Percentiles rank a stretch among this genome's conserved stretches.
phyloP scores from a whole-genome alignment of 2,888 invertebrate species.

The Leptopilina myrica region DNA sequence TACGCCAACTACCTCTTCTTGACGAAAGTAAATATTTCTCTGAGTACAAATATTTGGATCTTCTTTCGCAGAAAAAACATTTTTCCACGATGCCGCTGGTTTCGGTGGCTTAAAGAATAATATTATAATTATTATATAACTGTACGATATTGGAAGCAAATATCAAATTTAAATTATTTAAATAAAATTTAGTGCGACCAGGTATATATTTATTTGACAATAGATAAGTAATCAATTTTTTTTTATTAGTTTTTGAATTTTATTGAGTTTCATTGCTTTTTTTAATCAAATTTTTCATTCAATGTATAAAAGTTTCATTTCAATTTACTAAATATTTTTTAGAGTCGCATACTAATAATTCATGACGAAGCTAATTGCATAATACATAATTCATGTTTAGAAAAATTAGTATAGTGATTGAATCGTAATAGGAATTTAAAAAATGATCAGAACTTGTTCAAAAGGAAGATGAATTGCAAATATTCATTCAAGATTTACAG shows the following conservation, averaged over 20 bases:
- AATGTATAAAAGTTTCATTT: not conserved
- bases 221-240: too few species aligned
- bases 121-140: not conserved
- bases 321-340: not conserved
- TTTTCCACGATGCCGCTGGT: slow-evolving; percentile 81
- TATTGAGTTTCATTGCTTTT: too few species aligned
- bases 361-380: not conserved
- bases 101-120: slow-evolving; percentile 80
- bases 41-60: slow-evolving; percentile 87
- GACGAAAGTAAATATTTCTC: slow-evolving; percentile 83
- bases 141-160: too few species aligned
- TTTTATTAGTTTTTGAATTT: too few species aligned
- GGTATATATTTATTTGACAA: too few species aligned
- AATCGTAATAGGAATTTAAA: not conserved
- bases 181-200: too few species aligned
- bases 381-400: not conserved
- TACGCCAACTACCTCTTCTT: slow-evolving; percentile 82
- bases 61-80: slow-evolving; percentile 81
- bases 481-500: not conserved
- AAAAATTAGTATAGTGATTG: not conserved
- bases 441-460: not conserved
- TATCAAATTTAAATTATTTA: not conserved
- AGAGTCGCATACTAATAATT: not conserved
- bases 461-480: not conserved
- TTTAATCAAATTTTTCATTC: too few species aligned